Conservation (phyloP, 2,888 invertebrate species). For the Tinea trinotella region DNA sequence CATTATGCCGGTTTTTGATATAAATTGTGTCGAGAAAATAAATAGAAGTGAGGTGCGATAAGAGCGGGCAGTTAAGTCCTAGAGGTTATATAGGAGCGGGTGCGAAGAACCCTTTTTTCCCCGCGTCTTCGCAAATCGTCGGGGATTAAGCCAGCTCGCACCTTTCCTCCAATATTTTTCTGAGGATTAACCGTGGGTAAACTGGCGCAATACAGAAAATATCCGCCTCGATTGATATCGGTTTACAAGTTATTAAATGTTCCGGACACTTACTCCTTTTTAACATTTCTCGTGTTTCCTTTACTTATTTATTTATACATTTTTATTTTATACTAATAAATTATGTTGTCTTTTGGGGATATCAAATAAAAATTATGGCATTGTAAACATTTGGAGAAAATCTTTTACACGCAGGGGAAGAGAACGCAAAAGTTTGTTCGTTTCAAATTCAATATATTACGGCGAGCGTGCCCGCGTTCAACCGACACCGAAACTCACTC, state of each 20-base stretch:
- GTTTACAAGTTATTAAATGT: conserved; percentile 16
- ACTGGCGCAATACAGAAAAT: conserved; percentile 34
- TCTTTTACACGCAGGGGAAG: conserved; percentile 56
- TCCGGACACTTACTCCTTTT: neutral
- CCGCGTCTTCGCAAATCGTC: conserved; percentile 61
- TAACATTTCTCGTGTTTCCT: neutral
- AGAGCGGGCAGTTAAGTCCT: conserved; percentile 43
- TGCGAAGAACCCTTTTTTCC: conserved; percentile 56
- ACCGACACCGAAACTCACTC: conserved; percentile 71
- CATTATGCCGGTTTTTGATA: neutral
- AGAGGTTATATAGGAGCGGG: conserved; percentile 34
- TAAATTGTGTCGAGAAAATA: conserved; percentile 33
- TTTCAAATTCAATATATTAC: conserved; percentile 73
- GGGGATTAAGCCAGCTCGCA: conserved; percentile 63
- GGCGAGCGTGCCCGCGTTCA: conserved; percentile 68
- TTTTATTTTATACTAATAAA: neutral
- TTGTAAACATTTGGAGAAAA: conserved; percentile 63
- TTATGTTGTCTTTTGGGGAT: conserved; percentile 17
- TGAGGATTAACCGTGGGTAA: conserved; percentile 51
- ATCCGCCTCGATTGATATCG: conserved; percentile 13
- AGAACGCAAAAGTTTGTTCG: conserved; percentile 68
- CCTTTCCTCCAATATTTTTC: conserved; percentile 63
- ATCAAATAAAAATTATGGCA: conserved; percentile 54
- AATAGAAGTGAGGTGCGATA: conserved; percentile 51
- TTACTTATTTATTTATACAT: too few relatives aligned